Evolutionary conservation across 1,140 invertebrate species (phyloP), one percentile per base, ranked within the genome.

Genomic region (Physella acuta): DNA sequence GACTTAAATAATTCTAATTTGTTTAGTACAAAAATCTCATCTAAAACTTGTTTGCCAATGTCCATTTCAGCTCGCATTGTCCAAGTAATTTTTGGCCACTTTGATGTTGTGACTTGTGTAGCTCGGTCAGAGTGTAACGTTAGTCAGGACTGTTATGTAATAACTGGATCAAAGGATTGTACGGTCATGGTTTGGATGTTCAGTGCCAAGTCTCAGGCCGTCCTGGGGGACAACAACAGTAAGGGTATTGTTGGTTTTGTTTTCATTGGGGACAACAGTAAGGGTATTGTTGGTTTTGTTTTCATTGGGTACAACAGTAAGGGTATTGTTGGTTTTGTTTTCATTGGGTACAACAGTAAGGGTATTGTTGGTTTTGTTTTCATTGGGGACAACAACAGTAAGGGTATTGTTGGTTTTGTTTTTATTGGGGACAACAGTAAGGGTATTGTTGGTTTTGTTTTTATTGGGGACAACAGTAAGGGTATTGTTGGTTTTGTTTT

Each of bases 141-240:
- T 60, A 97, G 94, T 34, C 96, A 96, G 3, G 97, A 99, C 86
- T 99, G 96, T 85, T 99, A 99, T 85, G 92, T 99, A 68, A 96
- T 95, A 0, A 98, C 95, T 1, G 98, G 97, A 34, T 95, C 94
- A 44, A 93, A 95, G 14, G 98, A 99, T 85, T 99, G 97, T 83
- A 98, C 97, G 0, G 94, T 99, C 8, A 88, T 99, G 55, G 86
- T 99, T 3, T 99, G 97, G 97, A 96, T 98, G 78, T 99, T 97
- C 94, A 98, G 93, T 81, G 94, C 95, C 0, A 89, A 95, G 58
- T 94, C 93, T 52, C 94, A 97, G 83, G 94, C 93, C 58, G 95
- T 99, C 77, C 93, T 98, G 44, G 97, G 97, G 3, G 97, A 99
- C 68, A 84, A 83, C 70, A 79, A 78, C 70, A 84, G 83, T 85